Conservation (phyloP, 2,113 vertebrate species). For the Scomber japonicus region DNA sequence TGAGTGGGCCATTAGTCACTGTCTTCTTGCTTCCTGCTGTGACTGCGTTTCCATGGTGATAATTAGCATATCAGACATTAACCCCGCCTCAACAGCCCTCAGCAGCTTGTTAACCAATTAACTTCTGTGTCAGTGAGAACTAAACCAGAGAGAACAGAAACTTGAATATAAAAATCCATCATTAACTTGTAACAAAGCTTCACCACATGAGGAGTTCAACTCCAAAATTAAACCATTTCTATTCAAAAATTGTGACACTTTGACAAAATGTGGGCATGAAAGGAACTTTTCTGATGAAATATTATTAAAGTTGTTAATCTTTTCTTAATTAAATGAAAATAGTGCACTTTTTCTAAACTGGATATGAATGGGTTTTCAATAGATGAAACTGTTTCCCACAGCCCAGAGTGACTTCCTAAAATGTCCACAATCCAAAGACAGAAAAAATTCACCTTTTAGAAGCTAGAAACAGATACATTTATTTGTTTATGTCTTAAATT, state of each 20-base stretch:
- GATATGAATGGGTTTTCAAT: too few species aligned
- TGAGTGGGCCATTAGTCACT: constrained; percentile 78
- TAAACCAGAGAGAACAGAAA: constrained; percentile 23
- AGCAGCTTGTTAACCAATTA: constrained; percentile 73
- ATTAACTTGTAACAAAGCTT: neutral
- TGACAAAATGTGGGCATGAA: too few species aligned
- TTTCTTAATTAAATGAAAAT: neutral
- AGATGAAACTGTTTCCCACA: too few species aligned
- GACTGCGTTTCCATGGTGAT: constrained; percentile 78
- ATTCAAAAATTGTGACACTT: too few species aligned
- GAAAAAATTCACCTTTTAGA: too few species aligned
- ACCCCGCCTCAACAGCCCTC: constrained; percentile 59
- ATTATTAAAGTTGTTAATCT: neutral
- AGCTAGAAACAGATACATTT: too few species aligned
- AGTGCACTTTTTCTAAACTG: too few species aligned
- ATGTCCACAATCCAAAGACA: too few species aligned
- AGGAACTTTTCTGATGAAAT: neutral
- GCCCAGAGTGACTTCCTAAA: too few species aligned
- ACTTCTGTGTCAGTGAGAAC: constrained; percentile 46
- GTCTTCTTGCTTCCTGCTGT: constrained; percentile 76
- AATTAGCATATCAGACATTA: constrained; percentile 78
- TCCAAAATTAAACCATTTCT: neutral
- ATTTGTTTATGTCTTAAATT: too few species aligned
- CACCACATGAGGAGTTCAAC: neutral
- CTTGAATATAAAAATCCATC: constrained; percentile 5